phyloP scores from a whole-genome alignment of 2,888 invertebrate species.

The Rhodophaea formosa region DNA sequence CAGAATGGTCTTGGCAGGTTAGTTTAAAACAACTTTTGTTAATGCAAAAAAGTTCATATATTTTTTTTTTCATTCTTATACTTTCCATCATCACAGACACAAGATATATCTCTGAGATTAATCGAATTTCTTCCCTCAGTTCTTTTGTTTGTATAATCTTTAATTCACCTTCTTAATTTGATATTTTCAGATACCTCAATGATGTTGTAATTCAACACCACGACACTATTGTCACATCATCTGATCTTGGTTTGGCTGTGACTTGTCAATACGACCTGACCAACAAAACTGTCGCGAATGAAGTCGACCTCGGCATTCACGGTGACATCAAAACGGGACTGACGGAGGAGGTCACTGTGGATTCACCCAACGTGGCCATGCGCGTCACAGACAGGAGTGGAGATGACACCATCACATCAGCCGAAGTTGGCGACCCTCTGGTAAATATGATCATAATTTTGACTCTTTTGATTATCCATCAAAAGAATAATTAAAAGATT shows the following conservation, averaged over 20 bases:
- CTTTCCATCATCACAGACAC: no score
- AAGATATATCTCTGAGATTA: no score
- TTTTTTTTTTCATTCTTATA: no score
- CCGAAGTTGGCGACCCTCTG: slow-evolving; percentile 95
- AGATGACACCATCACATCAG: slow-evolving; percentile 91
- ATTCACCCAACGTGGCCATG: slow-evolving; percentile 97
- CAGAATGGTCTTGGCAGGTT: slow-evolving; percentile 91
- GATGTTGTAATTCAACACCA: slow-evolving; percentile 97
- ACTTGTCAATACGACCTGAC: slow-evolving; percentile 97
- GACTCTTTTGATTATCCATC: no score
- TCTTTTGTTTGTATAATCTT: not conserved
- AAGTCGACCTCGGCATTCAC: slow-evolving; percentile 93
- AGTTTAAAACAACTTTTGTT: slow-evolving; percentile 26
- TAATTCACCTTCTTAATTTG: not conserved
- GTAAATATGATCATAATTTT: slow-evolving; percentile 41
- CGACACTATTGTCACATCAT: slow-evolving; percentile 96
- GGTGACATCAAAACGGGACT: slow-evolving; percentile 93
- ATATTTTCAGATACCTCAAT: slow-evolving; percentile 84
- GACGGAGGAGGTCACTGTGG: slow-evolving; percentile 94
- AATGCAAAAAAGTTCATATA: no score
- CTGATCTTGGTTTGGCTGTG: slow-evolving; percentile 95
- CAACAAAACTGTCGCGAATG: slow-evolving; percentile 96
- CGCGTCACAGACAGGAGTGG: slow-evolving; percentile 93
- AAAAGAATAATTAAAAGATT: no score
- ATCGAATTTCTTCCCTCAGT: not conserved